Base-by-base conservation (phyloP, 2,113 vertebrate species). In the Tricholaema leucomelas region DNA sequence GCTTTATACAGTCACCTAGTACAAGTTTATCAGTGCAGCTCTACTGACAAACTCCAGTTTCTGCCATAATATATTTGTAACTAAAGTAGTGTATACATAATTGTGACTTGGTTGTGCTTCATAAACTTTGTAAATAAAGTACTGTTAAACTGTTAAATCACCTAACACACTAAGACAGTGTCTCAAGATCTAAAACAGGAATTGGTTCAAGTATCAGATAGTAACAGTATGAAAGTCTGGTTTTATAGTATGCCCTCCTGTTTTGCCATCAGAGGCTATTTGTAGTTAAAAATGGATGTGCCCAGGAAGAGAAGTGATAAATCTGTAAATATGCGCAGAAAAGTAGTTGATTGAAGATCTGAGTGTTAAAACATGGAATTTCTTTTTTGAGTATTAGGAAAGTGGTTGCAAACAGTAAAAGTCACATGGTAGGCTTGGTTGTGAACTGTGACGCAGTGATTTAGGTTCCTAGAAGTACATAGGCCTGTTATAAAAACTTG, bases 381-480 rank as follows among this genome's bases (percentile, higher is more conserved):
- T 54, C 63, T 77, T 66, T 73, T 3, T 15, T 30, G 9, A 78
- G 19, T 48, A 13, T 11, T 36, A 42, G 9, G 13, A 14, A 13
- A 48, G 13, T 35, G 31, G 7, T 31, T 81, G 36, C 0, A 0
- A 52, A 17, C 17, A 42, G 2, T 17, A 13, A 65, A 44, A 79
- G 77, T 8, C 14, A 4, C 3, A 0, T 25, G 33, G 5, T 23
- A 8, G 36, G 12, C n/a, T 70, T 46, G 19, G 19, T 61, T 50
- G 19, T 42, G 38, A 50, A 36, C n/a, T 80, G 9, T 42, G 30
- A 12, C 35, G 28, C 20, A 48, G n/a, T 30, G 40, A 12, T 30
- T 18, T 66, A 9, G 25, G 11, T 76, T 63, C 36, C 52, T 73
- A 15, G 21, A 69, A 82, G 19, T 36, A 44, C 8, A 9, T 3